Evolutionary conservation across 1,140 invertebrate genomes (phyloP).

Genomic region (Venustaconcha ellipsiformis): DNA sequence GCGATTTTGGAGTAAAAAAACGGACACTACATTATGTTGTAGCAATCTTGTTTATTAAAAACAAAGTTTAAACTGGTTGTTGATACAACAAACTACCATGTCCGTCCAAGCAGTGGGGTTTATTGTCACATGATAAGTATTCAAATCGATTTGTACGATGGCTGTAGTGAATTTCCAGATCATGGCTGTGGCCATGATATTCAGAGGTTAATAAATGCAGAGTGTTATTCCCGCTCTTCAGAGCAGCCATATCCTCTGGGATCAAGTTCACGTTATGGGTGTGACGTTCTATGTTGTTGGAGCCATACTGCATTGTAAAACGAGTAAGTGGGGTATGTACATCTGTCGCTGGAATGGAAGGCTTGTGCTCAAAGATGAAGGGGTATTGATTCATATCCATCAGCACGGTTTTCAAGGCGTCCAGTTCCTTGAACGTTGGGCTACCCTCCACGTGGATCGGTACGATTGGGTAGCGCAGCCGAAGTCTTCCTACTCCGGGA

Average conservation of each 20-base stretch:
- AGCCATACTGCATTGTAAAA: too few species aligned
- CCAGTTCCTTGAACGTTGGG: conserved; percentile 49
- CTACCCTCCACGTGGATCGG: conserved; percentile 51
- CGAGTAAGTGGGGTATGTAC: too few species aligned
- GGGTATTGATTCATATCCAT: conserved; percentile 39
- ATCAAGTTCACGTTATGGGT: conserved; percentile 28
- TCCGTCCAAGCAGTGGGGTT: neutral
- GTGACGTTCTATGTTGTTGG: conserved; percentile 5
- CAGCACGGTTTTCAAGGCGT: conserved; percentile 50
- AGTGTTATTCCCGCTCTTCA: neutral
- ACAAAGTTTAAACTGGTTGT: too few species aligned
- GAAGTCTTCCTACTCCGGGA: conserved; percentile 37
- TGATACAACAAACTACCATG: neutral
- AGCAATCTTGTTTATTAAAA: too few species aligned
- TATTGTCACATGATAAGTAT: neutral
- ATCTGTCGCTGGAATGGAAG: neutral
- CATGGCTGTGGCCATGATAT: conserved; percentile 33
- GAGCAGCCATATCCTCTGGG: conserved; percentile 6
- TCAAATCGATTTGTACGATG: neutral
- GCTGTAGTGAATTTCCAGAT: neutral
- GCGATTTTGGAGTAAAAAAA: too few species aligned
- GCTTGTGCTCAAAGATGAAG: conserved; percentile 19
- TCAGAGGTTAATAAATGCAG: conserved; percentile 19
- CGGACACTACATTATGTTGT: too few species aligned
- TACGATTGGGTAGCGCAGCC: conserved; percentile 54